These are phyloP conservation scores for Drosophila sechellia DNA, from an alignment of 1,140 invertebrate species.

Conservation along the genomic window DNA sequence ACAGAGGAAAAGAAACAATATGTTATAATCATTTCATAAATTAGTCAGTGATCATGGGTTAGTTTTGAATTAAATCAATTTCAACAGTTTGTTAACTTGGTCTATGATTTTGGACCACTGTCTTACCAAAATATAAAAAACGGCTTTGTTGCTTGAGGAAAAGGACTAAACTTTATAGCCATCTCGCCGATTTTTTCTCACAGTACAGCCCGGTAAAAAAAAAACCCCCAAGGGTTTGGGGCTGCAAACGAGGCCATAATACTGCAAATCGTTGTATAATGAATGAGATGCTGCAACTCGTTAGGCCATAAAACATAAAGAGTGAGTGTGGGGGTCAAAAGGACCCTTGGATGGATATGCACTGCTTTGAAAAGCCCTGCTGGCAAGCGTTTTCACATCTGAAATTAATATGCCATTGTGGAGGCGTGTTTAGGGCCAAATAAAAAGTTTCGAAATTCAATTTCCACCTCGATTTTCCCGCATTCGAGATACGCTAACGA, in stretches of 20 bases:
- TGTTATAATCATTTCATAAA: background rate
- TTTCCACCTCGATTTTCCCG: constrained; percentile 48
- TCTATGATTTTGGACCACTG: too few species aligned
- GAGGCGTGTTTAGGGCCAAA: constrained; percentile 40
- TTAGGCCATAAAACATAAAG: constrained; percentile 48
- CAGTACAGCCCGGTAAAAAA: background rate
- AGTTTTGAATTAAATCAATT: too few species aligned
- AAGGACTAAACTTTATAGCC: background rate
- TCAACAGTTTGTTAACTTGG: too few species aligned
- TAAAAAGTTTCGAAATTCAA: constrained; percentile 66
- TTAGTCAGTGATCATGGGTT: too few species aligned
- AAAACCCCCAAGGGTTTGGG: constrained; percentile 2
- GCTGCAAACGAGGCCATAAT: constrained; percentile 74
- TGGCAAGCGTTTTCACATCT: constrained; percentile 46
- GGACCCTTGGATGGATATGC: constrained; percentile 15
- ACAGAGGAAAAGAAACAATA: constrained; percentile 6
- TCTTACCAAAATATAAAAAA: too few species aligned
- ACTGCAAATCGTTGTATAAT: constrained; percentile 78
- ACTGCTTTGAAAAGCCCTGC: constrained; percentile 5
- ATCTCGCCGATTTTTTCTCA: background rate
- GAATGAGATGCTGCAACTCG: constrained; percentile 70
- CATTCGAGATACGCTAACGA: constrained; percentile 63
- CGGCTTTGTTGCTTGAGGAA: background rate
- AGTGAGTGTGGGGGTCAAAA: constrained; percentile 1
- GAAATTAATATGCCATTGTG: constrained; percentile 80